phyloP scores from a whole-genome alignment of 2,797 vertebrate species.

The Tolypeutes matacus region DNA sequence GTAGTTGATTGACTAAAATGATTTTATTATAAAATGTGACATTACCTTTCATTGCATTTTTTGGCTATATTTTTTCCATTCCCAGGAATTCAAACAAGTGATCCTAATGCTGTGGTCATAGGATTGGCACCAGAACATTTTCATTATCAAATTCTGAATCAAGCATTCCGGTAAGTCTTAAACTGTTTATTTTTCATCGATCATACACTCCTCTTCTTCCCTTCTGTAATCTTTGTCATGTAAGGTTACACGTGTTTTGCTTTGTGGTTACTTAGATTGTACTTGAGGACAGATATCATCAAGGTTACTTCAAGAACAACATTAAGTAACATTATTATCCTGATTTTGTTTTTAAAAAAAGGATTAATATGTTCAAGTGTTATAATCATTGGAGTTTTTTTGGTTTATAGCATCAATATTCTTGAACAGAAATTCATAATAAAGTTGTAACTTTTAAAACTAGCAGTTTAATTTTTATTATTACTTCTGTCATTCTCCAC shows the following conservation, averaged over 20 bases:
- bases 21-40: conserved; percentile 18
- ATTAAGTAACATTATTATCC: conserved; percentile 54
- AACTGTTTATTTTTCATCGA: conserved; percentile 23
- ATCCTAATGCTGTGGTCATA: conserved; percentile 96
- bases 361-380: conserved; percentile 28
- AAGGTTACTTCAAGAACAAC: conserved; percentile 28
- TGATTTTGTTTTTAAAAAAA: background rate
- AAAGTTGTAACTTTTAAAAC: conserved; percentile 51
- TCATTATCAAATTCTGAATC: conserved; percentile 95
- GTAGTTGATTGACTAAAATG: background rate
- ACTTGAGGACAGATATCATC: background rate
- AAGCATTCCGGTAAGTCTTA: conserved; percentile 93
- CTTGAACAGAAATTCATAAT: conserved; percentile 56
- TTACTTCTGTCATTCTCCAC: conserved; percentile 23
- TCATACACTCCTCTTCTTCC: background rate
- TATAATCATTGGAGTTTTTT: conserved; percentile 10
- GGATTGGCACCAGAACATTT: conserved; percentile 96
- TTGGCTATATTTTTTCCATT: conserved; percentile 53
- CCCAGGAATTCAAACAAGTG: conserved; percentile 92
- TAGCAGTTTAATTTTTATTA: conserved; percentile 18
- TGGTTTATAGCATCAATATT: conserved; percentile 38
- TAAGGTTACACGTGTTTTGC: background rate
- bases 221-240: conserved; percentile 30
- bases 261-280: conserved; percentile 35
- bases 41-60: conserved; percentile 66